phyloP scores from a whole-genome alignment of 64 coral and sea anemone genomes.

The Trachythela sp. region DNA sequence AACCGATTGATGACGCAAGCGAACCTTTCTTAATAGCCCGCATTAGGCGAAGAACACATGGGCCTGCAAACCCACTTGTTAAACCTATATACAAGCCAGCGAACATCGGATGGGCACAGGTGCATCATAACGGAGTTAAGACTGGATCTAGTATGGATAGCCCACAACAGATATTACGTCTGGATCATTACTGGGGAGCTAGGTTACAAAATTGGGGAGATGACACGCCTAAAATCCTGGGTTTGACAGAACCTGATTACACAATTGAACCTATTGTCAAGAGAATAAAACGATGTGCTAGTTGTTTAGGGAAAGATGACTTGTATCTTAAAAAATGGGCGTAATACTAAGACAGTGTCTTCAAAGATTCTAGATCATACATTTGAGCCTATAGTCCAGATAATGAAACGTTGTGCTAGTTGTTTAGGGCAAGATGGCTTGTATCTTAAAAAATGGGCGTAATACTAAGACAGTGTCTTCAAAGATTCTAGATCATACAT shows the following conservation, averaged over 20 bases:
- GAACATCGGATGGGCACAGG: background rate
- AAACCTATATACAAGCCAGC: slow-evolving; percentile 68
- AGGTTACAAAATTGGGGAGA: slow-evolving; percentile 7
- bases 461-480: background rate
- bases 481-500: background rate
- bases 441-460: background rate
- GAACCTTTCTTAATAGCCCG: slow-evolving; percentile 53
- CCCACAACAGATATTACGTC: background rate
- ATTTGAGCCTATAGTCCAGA: background rate
- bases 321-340: background rate
- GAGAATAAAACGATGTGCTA: background rate
- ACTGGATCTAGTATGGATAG: background rate
- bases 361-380: background rate
- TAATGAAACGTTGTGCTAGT: background rate
- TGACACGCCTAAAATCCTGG: background rate
- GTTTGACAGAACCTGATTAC: background rate
- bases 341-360: background rate
- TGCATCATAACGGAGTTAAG: slow-evolving; percentile 43
- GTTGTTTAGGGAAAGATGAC: background rate
- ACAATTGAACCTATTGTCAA: background rate
- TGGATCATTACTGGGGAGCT: slow-evolving; percentile 23
- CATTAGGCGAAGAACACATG: slow-evolving; percentile 48
- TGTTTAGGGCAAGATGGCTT: background rate
- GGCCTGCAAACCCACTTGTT: slow-evolving; percentile 57
- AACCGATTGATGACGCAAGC: slow-evolving; percentile 49